Percentiles rank a stretch among this genome's conserved stretches.
phyloP scores from a whole-genome alignment of 1,140 invertebrate genomes.

The Procambarus virginalis region DNA sequence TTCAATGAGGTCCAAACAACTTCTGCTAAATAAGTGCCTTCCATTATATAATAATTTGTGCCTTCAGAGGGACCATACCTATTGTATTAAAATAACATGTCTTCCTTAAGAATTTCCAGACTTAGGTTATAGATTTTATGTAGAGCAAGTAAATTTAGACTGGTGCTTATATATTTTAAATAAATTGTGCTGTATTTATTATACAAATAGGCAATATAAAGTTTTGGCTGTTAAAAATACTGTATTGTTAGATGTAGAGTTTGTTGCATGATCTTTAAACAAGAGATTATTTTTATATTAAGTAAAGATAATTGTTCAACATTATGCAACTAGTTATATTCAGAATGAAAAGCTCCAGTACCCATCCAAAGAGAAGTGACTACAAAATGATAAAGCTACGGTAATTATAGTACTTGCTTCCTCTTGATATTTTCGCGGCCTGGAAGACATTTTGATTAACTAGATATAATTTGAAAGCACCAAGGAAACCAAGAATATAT shows the following conservation, averaged over 20 bases:
- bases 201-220: not conserved
- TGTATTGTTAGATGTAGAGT: not conserved
- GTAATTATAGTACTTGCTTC: too few species aligned
- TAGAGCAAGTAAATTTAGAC: not conserved
- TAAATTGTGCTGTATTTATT: not conserved
- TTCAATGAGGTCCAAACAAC: not conserved
- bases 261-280: too few species aligned
- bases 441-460: not conserved
- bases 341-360: too few species aligned
- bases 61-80: constrained; percentile 16
- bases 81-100: not conserved
- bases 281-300: too few species aligned
- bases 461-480: too few species aligned
- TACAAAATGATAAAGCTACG: too few species aligned
- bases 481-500: too few species aligned
- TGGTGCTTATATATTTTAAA: not conserved
- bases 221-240: not conserved
- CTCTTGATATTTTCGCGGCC: not conserved
- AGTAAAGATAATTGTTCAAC: too few species aligned
- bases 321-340: too few species aligned
- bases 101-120: not conserved
- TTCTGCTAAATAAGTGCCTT: not conserved
- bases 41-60: not conserved
- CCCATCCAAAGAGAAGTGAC: too few species aligned
- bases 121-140: not conserved